Evolutionary conservation across 2,113 vertebrate genomes (phyloP), one percentile per base, ranked within the genome.

Genomic region (Prunella himalayana): DNA sequence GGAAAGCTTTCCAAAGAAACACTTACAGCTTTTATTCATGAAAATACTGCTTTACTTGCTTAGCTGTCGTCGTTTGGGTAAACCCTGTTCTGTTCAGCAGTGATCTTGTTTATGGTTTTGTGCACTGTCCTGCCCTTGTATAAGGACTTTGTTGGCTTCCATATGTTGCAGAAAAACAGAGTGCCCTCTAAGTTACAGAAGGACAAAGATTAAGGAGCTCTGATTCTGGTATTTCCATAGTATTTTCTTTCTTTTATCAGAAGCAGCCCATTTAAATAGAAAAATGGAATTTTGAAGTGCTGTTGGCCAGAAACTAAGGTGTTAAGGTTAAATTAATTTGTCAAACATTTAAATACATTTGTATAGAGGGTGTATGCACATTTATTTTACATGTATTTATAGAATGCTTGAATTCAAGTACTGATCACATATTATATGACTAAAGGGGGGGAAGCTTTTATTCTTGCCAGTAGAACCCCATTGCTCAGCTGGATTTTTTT

Each of bases 21-120:
- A 19, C 23, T 60, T 72, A 8, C 0, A 47, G 13, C 41, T 90
- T 86, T 41, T 15, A 15, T 54, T 75, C 21, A 71, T 65, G 18
- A 50, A 75, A 82, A 57, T 78, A 42, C 5, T 69, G 1, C 2
- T 64, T 75, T 64, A 47, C 13, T 39, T 73, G 13, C 27, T 51
- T 49, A 66, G 15, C 19, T 76, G 11, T 65, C 17, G 22, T 79
- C 10, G 1, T 72, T 31, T 65, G 30, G 76, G 27, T 82, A 64
- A 85, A 63, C 13, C 1, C 12, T 0, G 0, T 28, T 72, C 18
- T 83, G 31, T 86, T 82, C 17, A 88, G 24, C 27, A 33, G 20
- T n/a, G 18, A 17, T 56, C 53, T 33, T 69, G 50, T 25, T 8
- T 20, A 7, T 80, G 37, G 23, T 53, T 79, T 37, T 56, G 37